phyloP scores from a whole-genome alignment of 2,888 invertebrate genomes.

The Aphidoletes aphidimyza region DNA sequence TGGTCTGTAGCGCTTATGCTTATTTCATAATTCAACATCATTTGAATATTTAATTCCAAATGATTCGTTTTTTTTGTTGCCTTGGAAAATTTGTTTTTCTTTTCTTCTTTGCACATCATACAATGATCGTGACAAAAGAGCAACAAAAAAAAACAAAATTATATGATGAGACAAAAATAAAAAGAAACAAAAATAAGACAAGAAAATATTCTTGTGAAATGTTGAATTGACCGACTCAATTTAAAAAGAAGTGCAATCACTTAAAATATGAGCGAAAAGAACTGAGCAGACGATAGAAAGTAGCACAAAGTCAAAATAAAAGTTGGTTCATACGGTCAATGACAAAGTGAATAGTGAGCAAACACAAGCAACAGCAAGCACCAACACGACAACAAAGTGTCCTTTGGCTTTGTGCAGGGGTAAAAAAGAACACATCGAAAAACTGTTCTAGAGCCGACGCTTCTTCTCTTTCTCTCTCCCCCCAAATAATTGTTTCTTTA shows the following conservation, averaged over 20 bases:
- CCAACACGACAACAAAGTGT: neutral
- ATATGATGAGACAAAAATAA: no score
- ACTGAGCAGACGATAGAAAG: neutral
- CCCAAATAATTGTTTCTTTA: slow-evolving; percentile 29
- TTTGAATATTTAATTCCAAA: slow-evolving; percentile 45
- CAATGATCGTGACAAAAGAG: neutral
- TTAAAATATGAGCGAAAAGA: slow-evolving; percentile 13
- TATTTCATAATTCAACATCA: slow-evolving; percentile 45
- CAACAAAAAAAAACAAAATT: neutral
- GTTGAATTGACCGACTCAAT: neutral
- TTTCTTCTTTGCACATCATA: neutral
- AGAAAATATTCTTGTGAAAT: neutral
- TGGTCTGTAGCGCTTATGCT: slow-evolving; percentile 44
- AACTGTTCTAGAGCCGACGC: neutral
- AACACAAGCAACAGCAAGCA: neutral
- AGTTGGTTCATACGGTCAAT: neutral
- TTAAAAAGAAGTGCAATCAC: slow-evolving; percentile 25
- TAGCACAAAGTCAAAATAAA: neutral
- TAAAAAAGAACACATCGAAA: neutral
- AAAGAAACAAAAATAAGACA: no score
- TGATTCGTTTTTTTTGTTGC: neutral
- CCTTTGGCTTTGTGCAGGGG: no score
- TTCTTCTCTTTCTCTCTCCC: neutral
- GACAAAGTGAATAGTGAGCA: neutral
- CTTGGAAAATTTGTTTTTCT: no score